Evolutionary conservation across 2,113 vertebrate genomes (phyloP).

Genomic region (Cyanoramphus novaezelandiae): DNA sequence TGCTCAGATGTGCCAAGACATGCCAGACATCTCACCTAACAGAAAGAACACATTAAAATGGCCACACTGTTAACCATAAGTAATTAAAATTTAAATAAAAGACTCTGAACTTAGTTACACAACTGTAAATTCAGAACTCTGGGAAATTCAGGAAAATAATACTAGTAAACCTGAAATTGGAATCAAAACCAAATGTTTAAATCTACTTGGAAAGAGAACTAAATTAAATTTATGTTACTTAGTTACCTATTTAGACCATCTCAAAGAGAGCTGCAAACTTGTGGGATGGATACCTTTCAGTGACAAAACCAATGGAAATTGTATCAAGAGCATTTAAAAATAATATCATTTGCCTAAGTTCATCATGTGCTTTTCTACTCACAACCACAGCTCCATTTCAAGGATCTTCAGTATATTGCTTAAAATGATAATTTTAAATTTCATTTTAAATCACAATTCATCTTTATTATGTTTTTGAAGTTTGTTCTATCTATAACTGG

Average conservation of each 20-base stretch:
- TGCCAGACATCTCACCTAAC: not conserved
- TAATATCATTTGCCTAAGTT: fast-evolving
- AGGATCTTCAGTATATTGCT: not conserved
- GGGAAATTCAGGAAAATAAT: not conserved
- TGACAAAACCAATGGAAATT: not conserved
- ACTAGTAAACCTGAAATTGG: not conserved
- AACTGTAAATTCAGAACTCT: not conserved
- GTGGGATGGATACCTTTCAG: not conserved
- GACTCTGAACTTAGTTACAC: not conserved
- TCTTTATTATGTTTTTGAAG: not conserved
- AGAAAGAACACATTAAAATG: not conserved
- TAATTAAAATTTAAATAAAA: not conserved
- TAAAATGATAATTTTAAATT: not conserved
- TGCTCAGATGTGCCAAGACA: not conserved
- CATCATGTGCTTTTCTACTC: not conserved
- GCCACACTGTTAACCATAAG: not conserved
- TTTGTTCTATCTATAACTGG: not conserved
- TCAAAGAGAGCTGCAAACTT: not conserved
- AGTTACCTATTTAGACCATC: not conserved
- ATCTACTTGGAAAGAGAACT: not conserved
- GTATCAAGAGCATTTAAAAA: not conserved
- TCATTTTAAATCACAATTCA: not conserved
- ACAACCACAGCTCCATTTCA: not conserved
- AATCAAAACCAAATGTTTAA: not conserved
- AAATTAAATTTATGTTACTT: not conserved